phyloP scores from a whole-genome alignment of 2,888 invertebrate species.

The Agrotis exclamationis region DNA sequence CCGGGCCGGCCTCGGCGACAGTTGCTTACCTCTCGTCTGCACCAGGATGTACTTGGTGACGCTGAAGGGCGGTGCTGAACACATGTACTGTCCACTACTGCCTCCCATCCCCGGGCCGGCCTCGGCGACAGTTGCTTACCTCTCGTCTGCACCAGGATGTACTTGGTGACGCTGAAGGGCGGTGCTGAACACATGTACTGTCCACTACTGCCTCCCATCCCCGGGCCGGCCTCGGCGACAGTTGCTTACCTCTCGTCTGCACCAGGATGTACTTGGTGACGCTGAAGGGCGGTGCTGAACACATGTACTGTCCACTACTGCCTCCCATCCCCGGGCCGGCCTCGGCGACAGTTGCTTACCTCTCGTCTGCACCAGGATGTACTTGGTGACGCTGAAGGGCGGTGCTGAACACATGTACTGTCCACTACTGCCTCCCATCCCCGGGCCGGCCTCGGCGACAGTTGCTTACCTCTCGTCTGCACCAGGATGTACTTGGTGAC shows the following conservation, averaged over 20 bases:
- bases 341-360: constrained; percentile 64
- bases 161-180: constrained; percentile 84
- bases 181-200: constrained; percentile 86
- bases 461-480: constrained; percentile 74
- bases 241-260: constrained; percentile 74
- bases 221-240: not conserved
- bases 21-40: constrained; percentile 74
- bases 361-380: constrained; percentile 81
- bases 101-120: not conserved
- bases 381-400: constrained; percentile 84
- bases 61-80: constrained; percentile 85
- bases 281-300: constrained; percentile 84
- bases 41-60: constrained; percentile 84
- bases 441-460: not conserved
- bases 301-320: constrained; percentile 83
- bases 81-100: constrained; percentile 83
- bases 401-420: constrained; percentile 86
- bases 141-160: constrained; percentile 81
- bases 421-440: constrained; percentile 68
- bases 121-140: constrained; percentile 63
- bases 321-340: not conserved
- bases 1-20: not conserved
- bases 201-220: constrained; percentile 67
- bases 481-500: constrained; percentile 84
- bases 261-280: constrained; percentile 84